Evolutionary conservation across 2,888 invertebrate species (phyloP).

Genomic region (Chorisops tibialis): DNA sequence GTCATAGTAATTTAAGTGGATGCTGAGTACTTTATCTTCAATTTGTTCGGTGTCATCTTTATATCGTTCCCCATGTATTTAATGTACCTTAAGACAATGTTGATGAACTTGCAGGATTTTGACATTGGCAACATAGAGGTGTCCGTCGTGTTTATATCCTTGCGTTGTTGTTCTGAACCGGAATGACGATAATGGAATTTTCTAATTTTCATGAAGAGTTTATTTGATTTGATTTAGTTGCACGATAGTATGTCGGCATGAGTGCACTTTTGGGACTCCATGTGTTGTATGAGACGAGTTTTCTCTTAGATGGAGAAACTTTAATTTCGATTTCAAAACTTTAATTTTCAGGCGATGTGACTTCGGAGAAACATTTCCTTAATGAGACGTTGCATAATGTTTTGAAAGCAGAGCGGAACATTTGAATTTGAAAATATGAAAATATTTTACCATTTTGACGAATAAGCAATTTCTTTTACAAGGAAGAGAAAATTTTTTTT

Average conservation of each 20-base stretch:
- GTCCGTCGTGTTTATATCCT: slow-evolving; percentile 14
- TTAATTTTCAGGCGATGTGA: slow-evolving; percentile 13
- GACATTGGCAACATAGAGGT: slow-evolving; percentile 4
- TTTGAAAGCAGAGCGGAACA: too few relatives aligned
- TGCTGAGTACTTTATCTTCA: slow-evolving; percentile 24
- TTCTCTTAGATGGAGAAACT: background rate
- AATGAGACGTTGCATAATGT: too few relatives aligned
- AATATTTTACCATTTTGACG: too few relatives aligned
- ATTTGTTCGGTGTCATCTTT: slow-evolving; percentile 16
- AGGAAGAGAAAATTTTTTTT: too few relatives aligned
- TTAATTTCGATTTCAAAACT: slow-evolving; percentile 10
- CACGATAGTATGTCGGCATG: background rate
- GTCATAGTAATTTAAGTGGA: too few relatives aligned
- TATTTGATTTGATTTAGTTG: slow-evolving; percentile 24
- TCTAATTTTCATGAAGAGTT: slow-evolving; percentile 24
- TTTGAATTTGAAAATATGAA: too few relatives aligned
- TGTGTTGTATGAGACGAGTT: background rate
- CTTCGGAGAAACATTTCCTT: slow-evolving; percentile 1
- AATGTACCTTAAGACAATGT: slow-evolving; percentile 6
- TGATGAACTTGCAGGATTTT: slow-evolving; percentile 10
- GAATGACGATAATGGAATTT: slow-evolving; percentile 23
- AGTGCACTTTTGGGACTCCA: slow-evolving; percentile 20
- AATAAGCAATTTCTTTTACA: too few relatives aligned
- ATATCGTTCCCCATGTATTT: background rate
- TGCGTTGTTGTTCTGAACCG: slow-evolving; percentile 14